Evolutionary conservation across 2,113 vertebrate genomes (phyloP).

Genomic region (Motacilla tschutschensis): DNA sequence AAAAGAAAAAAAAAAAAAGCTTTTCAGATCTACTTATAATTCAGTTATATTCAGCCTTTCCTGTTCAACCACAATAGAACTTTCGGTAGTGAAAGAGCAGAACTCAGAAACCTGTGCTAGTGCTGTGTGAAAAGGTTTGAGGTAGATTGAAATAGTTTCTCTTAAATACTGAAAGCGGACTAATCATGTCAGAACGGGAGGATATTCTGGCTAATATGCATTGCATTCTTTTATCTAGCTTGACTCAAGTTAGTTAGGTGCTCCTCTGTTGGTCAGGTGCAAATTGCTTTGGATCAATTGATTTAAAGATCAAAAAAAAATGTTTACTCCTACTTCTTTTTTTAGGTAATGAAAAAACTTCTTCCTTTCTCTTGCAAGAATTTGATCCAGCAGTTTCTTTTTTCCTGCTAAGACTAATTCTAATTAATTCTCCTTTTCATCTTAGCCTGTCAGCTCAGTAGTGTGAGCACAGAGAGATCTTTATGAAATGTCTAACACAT

Average conservation of each 20-base stretch:
- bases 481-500: background rate
- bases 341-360: background rate
- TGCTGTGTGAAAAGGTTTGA: background rate
- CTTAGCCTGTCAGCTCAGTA: background rate
- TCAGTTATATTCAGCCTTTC: background rate
- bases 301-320: constrained; percentile 43
- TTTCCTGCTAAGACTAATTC: background rate
- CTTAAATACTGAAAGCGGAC: background rate
- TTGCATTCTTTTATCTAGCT: background rate
- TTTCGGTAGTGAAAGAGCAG: background rate
- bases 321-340: background rate
- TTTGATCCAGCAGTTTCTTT: background rate
- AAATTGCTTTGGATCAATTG: background rate
- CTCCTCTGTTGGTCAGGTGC: background rate
- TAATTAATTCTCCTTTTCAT: constrained; percentile 26
- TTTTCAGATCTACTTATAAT: background rate
- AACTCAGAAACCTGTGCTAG: background rate
- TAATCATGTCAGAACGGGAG: background rate
- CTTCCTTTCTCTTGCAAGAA: background rate
- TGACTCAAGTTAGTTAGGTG: background rate
- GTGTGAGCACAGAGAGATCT: background rate
- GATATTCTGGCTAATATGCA: background rate
- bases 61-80: background rate
- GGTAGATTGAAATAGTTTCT: background rate
- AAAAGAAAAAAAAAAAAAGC: background rate